Conservation (phyloP, 2,113 vertebrate species). For the Cynocephalus volans region DNA sequence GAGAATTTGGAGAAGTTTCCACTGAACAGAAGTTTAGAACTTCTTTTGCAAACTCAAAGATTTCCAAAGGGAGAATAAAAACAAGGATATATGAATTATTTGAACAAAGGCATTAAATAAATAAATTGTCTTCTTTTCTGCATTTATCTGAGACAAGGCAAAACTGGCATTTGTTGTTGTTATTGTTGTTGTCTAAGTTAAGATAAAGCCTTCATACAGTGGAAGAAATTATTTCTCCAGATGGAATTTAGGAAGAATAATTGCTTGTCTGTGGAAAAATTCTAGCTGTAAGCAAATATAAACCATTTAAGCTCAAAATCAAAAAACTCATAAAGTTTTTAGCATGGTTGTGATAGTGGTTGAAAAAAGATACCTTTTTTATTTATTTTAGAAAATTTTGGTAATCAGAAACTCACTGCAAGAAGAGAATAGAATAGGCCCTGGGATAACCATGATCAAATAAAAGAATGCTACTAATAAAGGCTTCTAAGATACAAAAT, state of each 20-base stretch:
- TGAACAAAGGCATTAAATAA: slow-evolving; percentile 26
- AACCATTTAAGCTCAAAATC: background rate
- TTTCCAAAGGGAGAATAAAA: slow-evolving; percentile 12
- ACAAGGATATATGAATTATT: background rate
- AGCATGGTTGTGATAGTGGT: background rate
- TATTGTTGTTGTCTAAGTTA: background rate
- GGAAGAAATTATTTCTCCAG: slow-evolving; percentile 10
- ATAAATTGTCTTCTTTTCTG: background rate
- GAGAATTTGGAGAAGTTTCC: slow-evolving; percentile 25
- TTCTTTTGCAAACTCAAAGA: slow-evolving; percentile 9
- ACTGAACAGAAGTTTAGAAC: background rate
- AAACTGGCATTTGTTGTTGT: background rate
- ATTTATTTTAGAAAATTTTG: slow-evolving; percentile 2
- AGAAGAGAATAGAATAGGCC: background rate
- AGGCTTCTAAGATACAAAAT: background rate
- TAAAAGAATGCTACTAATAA: background rate
- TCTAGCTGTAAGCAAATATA: slow-evolving; percentile 29
- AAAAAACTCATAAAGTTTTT: background rate
- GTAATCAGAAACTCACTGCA: background rate
- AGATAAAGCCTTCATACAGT: background rate
- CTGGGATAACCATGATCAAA: background rate
- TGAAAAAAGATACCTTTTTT: background rate
- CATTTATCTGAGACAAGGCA: slow-evolving; percentile 5
- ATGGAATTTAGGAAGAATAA: slow-evolving; percentile 39
- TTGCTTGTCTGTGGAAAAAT: slow-evolving; percentile 33